Evolutionary conservation across 1,140 invertebrate genomes (phyloP).

Genomic region (Cyrtorhinus lividipennis): DNA sequence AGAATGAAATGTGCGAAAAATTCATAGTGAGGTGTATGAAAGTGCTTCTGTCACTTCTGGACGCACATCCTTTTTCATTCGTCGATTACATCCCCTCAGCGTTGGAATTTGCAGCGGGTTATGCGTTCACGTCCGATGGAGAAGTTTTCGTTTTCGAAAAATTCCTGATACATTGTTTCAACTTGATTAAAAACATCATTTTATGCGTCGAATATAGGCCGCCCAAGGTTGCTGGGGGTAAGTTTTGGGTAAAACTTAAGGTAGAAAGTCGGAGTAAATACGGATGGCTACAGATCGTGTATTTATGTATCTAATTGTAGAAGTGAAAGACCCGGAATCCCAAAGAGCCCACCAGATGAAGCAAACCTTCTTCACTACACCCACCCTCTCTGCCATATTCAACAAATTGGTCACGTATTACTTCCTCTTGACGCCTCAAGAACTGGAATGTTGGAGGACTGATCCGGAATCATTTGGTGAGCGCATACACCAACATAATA

Average conservation of each 20-base stretch:
- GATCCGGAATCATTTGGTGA: conserved; percentile 79
- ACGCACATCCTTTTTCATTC: conserved; percentile 61
- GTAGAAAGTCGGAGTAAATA: too few relatives aligned
- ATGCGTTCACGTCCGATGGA: conserved; percentile 69
- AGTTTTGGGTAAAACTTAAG: not conserved
- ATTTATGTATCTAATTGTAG: not conserved
- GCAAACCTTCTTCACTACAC: conserved; percentile 51
- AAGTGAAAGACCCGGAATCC: not conserved
- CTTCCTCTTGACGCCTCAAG: conserved; percentile 67
- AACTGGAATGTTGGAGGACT: conserved; percentile 74
- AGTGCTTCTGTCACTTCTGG: conserved; percentile 56
- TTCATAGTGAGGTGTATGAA: conserved; percentile 67
- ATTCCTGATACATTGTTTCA: conserved; percentile 78
- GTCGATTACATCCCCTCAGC: conserved; percentile 60
- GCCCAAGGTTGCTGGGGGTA: conserved; percentile 30
- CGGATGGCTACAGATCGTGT: too few relatives aligned
- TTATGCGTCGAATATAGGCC: conserved; percentile 56
- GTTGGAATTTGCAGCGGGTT: conserved; percentile 66
- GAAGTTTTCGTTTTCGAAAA: conserved; percentile 61
- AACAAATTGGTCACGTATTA: conserved; percentile 72
- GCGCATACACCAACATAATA: too few relatives aligned
- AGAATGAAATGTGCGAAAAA: conserved; percentile 53
- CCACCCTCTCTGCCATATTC: conserved; percentile 60
- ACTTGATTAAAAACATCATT: conserved; percentile 72
- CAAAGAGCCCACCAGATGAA: conserved; percentile 46